Conservation (phyloP, 2,113 vertebrate species). For the Atractosteus spatula region DNA sequence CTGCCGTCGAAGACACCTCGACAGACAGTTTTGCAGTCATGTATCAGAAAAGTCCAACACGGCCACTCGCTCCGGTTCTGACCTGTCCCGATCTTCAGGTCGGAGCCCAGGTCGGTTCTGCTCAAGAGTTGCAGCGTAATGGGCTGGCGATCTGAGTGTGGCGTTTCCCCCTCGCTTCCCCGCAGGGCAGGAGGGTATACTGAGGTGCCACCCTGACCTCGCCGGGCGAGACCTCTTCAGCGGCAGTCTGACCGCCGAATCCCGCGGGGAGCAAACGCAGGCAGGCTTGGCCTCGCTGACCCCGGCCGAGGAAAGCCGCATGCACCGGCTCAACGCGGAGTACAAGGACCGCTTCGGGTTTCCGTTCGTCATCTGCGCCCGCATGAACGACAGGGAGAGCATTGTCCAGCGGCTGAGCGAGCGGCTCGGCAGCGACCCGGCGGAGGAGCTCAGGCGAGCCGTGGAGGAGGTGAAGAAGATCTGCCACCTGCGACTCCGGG, state of each 20-base stretch:
- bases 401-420: constrained; percentile 55
- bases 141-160: neutral
- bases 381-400: constrained; percentile 52
- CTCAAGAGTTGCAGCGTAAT: no score
- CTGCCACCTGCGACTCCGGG: constrained; percentile 59
- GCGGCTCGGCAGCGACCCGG: constrained; percentile 44
- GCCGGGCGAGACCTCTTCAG: constrained; percentile 66
- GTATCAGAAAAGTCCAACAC: no score
- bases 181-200: constrained; percentile 75
- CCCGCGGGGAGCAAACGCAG: constrained; percentile 63
- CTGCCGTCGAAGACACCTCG: no score
- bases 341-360: constrained; percentile 77
- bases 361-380: constrained; percentile 76
- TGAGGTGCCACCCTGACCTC: constrained; percentile 77
- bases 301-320: constrained; percentile 36
- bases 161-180: constrained; percentile 1
- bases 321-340: constrained; percentile 59
- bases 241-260: constrained; percentile 65
- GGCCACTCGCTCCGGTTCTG: no score
- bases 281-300: constrained; percentile 64
- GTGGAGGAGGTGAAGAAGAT: constrained; percentile 78
- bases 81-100: no score
- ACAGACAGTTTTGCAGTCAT: no score
- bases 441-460: constrained; percentile 56
- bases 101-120: no score